These are phyloP conservation scores for Siniperca undulata DNA, from an alignment of 2,797 vertebrate genomes.

Conservation along the genomic window DNA sequence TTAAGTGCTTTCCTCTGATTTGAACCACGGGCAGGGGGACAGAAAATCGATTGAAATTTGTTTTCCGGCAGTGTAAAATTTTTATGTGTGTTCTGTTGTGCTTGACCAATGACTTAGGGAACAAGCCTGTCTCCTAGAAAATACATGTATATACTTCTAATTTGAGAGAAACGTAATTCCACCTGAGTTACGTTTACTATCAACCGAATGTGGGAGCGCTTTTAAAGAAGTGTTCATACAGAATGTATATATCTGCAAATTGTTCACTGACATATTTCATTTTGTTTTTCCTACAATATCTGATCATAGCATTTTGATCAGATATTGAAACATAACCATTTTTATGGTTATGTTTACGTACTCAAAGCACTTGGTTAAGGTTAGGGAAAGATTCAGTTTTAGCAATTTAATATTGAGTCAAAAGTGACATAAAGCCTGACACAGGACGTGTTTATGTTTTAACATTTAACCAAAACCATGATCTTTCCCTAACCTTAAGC, in stretches of 20 bases:
- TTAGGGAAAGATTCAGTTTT: too few species aligned
- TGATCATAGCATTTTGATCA: too few species aligned
- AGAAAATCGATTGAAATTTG: background rate
- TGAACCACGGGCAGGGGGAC: background rate
- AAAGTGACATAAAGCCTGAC: background rate
- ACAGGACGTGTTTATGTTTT: too few species aligned
- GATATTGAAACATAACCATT: too few species aligned
- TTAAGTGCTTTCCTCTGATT: background rate
- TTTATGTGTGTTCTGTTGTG: background rate
- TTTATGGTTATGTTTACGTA: too few species aligned
- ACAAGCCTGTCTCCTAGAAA: background rate
- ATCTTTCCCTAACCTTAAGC: too few species aligned
- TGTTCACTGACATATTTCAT: background rate
- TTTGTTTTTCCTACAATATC: background rate
- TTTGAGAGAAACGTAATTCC: background rate
- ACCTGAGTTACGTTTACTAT: background rate
- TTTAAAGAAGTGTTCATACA: background rate
- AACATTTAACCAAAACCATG: too few species aligned
- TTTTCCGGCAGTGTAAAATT: background rate
- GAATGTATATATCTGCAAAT: background rate
- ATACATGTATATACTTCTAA: background rate
- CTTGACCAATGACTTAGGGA: background rate
- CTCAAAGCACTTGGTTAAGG: too few species aligned
- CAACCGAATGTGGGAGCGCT: background rate
- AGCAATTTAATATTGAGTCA: background rate